phyloP scores from a whole-genome alignment of 1,140 invertebrate species.

The Macrocentrus cingulum region DNA sequence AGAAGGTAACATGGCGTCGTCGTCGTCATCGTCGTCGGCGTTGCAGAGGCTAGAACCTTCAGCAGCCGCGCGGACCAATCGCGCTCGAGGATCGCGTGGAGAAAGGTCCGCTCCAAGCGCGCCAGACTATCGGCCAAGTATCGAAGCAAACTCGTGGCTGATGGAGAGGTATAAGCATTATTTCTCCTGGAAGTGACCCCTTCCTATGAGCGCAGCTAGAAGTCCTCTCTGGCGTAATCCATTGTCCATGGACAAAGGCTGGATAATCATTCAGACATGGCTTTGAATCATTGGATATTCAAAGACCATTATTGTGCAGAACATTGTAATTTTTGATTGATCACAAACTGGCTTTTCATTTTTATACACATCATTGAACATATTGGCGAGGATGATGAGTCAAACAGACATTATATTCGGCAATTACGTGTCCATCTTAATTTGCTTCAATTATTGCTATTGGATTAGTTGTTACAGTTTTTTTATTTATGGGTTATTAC shows the following conservation, averaged over 20 bases:
- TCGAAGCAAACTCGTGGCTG: background rate
- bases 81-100: slow-evolving; percentile 32
- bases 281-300: background rate
- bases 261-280: background rate
- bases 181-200: background rate
- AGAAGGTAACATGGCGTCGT: background rate
- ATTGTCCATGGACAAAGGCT: slow-evolving; percentile 4
- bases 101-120: slow-evolving; percentile 43
- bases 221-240: slow-evolving; percentile 11
- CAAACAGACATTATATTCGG: no score
- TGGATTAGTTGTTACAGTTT: no score
- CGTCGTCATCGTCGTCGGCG: background rate
- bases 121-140: slow-evolving; percentile 5
- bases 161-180: no score
- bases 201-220: background rate
- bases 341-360: no score
- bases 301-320: background rate
- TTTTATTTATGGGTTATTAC: no score
- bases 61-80: slow-evolving; percentile 39
- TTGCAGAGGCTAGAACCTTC: slow-evolving; percentile 36
- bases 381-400: no score
- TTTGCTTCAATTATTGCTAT: no score
- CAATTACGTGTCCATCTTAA: no score
- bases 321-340: background rate
- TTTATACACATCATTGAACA: no score